phyloP scores from a whole-genome alignment of 1,140 invertebrate genomes.

The Eriosoma lanigerum region DNA sequence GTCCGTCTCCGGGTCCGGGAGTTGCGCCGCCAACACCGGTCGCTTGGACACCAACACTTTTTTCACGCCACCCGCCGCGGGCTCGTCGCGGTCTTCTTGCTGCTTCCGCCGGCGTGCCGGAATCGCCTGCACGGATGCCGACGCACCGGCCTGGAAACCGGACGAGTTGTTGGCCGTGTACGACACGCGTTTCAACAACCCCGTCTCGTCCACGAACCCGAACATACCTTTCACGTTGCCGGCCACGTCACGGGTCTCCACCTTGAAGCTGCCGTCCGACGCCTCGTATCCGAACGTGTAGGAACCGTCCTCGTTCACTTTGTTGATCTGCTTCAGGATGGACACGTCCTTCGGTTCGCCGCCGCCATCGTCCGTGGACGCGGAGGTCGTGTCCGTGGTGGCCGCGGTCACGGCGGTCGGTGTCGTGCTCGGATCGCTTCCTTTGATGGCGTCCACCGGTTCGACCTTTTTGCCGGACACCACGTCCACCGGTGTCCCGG shows the following conservation, averaged over 20 bases:
- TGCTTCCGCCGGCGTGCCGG: constrained; percentile 55
- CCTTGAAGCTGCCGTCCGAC: constrained; percentile 80
- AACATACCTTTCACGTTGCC: constrained; percentile 85
- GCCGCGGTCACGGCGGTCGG: neutral
- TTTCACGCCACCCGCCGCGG: constrained; percentile 21
- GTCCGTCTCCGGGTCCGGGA: constrained; percentile 56
- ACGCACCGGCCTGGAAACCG: constrained; percentile 58
- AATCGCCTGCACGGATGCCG: constrained; percentile 54
- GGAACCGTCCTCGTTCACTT: constrained; percentile 79
- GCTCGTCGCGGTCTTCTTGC: constrained; percentile 59
- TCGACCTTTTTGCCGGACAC: neutral
- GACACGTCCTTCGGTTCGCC: constrained; percentile 60
- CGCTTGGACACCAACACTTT: constrained; percentile 60
- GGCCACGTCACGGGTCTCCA: constrained; percentile 76
- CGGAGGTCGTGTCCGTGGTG: neutral
- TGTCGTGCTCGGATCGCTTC: neutral
- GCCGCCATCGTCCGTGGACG: neutral
- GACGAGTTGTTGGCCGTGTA: constrained; percentile 68
- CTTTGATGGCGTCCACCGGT: neutral
- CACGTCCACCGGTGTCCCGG: neutral
- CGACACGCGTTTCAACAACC: constrained; percentile 80
- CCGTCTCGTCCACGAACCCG: constrained; percentile 78
- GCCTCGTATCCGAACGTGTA: constrained; percentile 85
- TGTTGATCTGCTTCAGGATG: constrained; percentile 75
- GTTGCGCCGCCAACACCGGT: constrained; percentile 54